phyloP scores from a whole-genome alignment of 2,797 vertebrate species.

The Triplophysa yarkandensis region DNA sequence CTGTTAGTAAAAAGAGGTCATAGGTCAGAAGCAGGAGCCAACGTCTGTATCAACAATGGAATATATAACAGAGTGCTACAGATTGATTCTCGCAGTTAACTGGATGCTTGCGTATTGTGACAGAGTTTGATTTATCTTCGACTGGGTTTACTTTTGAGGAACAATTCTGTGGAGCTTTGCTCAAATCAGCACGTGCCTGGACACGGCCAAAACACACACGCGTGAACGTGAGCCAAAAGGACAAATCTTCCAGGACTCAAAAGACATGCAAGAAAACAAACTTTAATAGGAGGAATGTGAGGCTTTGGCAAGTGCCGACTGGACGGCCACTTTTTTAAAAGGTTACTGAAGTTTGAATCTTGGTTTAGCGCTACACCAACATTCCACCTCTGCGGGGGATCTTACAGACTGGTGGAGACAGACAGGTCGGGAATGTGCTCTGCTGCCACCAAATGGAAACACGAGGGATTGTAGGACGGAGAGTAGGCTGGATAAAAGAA shows the following conservation, averaged over 20 bases:
- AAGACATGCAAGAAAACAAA: slow-evolving; percentile 57
- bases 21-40: slow-evolving; percentile 36
- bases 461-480: background rate
- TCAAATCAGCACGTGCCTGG: slow-evolving; percentile 63
- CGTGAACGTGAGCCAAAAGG: slow-evolving; percentile 33
- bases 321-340: slow-evolving; percentile 60
- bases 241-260: slow-evolving; percentile 58
- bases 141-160: slow-evolving; percentile 55
- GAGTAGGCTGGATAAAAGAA: background rate
- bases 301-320: slow-evolving; percentile 55
- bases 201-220: slow-evolving; percentile 58
- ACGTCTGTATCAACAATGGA: slow-evolving; percentile 29
- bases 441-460: slow-evolving; percentile 67
- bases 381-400: slow-evolving; percentile 59
- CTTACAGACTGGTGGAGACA: slow-evolving; percentile 36
- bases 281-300: slow-evolving; percentile 55
- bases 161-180: slow-evolving; percentile 55
- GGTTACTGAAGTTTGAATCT: slow-evolving; percentile 64
- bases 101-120: slow-evolving; percentile 45
- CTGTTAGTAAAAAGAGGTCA: slow-evolving; percentile 22
- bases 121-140: slow-evolving; percentile 54
- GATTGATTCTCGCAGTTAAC: slow-evolving; percentile 44
- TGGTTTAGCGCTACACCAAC: slow-evolving; percentile 58
- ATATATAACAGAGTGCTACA: slow-evolving; percentile 42
- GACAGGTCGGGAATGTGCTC: slow-evolving; percentile 34